phyloP scores from a whole-genome alignment of 2,888 invertebrate species.

The Chloromyia formosa region DNA sequence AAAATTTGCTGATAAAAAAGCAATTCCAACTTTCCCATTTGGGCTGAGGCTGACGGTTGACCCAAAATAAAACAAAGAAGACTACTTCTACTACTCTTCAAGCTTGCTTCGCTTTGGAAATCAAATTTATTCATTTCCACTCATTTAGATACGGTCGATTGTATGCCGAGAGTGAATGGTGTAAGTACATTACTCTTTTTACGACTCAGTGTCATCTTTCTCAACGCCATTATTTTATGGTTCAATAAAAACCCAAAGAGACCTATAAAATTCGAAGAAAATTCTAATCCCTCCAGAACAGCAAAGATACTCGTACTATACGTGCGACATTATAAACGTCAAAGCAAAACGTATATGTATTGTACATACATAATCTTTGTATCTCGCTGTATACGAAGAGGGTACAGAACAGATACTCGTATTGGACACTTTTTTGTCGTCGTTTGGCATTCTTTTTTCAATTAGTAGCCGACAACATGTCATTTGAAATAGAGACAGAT shows the following conservation, averaged over 20 bases:
- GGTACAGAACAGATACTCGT: not conserved
- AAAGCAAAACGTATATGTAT: too few species aligned
- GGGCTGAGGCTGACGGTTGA: too few species aligned
- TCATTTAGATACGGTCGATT: conserved; percentile 23
- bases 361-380: too few species aligned
- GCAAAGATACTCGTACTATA: not conserved
- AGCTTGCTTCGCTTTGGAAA: not conserved
- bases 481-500: conserved; percentile 15
- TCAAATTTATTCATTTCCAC: conserved; percentile 7
- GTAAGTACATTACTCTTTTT: conserved; percentile 34
- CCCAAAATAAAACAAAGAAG: too few species aligned
- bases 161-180: conserved; percentile 12
- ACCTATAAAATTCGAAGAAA: conserved; percentile 31
- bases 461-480: conserved; percentile 26
- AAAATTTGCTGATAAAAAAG: too few species aligned
- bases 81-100: too few species aligned
- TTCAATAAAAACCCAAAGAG: conserved; percentile 29
- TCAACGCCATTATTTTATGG: conserved; percentile 35
- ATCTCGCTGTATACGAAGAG: too few species aligned
- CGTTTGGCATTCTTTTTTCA: conserved; percentile 29
- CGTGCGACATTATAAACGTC: too few species aligned
- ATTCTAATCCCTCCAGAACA: conserved; percentile 13
- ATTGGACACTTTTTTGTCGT: not conserved
- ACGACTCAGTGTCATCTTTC: conserved; percentile 26
- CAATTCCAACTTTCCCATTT: too few species aligned